Base-by-base conservation (phyloP, 2,113 vertebrate genomes). In the Vombatus ursinus region DNA sequence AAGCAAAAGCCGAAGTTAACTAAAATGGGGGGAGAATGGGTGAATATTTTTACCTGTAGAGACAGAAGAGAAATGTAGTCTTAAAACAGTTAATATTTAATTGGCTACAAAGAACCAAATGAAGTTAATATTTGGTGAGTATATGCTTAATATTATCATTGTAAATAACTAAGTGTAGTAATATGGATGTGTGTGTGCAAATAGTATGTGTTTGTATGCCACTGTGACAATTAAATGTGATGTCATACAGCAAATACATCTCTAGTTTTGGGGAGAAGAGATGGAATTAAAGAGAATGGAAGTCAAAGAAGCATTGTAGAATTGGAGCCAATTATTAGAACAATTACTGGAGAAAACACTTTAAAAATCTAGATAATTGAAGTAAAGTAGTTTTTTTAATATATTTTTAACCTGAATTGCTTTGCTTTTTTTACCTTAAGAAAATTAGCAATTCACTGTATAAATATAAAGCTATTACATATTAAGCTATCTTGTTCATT, bases 51-150 rank as follows among this genome's bases (percentile, higher is more conserved):
- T 95, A 92, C 93, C 89, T 93, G 92, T 95, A 52, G 28, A 52
- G 90, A 90, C 48, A 77, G 91, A 53, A 90, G 31, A 52, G 93
- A 93, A 93, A 90, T 95, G 0, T 96, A 24, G 93, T 47, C 50
- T 96, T 95, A 94, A 96, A 96, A 90, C 94, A 92, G 16, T 92
- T 52, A 91, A 37, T 94, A 84, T 97, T 96, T 52, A 2, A 94
- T 96, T 96, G 8, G 89, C 50, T 91, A 90, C 2, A 91, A 92
- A 93, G 94, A 92, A 77, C 52, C 90, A 96, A 94, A 10, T 95
- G 91, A 94, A 96, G 89, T 96, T 48, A 11, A 49, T 91, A 90
- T 93, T 91, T 31, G 28, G 91, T 91, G 54, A 49, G 14, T 95
- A 52, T 93, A 28, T 94, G 31, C 50, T 93, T 96, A 93, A 68